Evolutionary conservation across 2,888 invertebrate species (phyloP), one percentile per base, ranked within the genome.

Genomic region (Synanthedon vespiformis): DNA sequence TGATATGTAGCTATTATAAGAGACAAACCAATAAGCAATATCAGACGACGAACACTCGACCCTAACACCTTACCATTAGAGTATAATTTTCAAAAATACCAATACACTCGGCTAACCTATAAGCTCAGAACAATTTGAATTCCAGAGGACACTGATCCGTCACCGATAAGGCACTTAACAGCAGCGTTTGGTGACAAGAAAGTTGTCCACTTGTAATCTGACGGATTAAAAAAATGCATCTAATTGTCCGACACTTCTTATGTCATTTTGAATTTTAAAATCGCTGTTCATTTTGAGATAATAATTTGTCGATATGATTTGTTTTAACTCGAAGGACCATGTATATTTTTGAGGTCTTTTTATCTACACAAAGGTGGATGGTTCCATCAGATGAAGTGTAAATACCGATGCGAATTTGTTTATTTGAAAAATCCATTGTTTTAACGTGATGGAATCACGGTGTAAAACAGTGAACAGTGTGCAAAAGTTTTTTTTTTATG

Each of bases 141-240:
- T 82, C 77, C 76, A 75, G 70, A 79, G 74, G 80, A 83, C 80
- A 79, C 71, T 74, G 86, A 86, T 86, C 83, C 81, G 80, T 83
- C 81, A 77, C 80, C 78, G 86, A 86, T 86, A 86, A 83, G 69
- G 66, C 74, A 70, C 73, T 74, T 74, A 34, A 34, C 70, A 72
- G 73, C 72, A 70, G 64, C 77, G 68, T 71, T 77, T 79, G 83
- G 83, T 86, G 84, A 85, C 83, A 85, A 79, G 74, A 78, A 68
- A 80, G 74, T 77, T 72, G 77, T 75, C 73, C 71, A 73, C 74
- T 74, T 76, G 75, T 83, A 83, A 83, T 78, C 76, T 70, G 64
- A 58, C 59, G 67, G 73, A 77, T 82, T 77, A 70, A 69, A 74
- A 64, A 34, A 34, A 27, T 22, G 0, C 65, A 61, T 70, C 63